Evolutionary conservation across 2,888 invertebrate species (phyloP), one percentile per base, ranked within the genome.

Genomic region (Dioctria rufipes): DNA sequence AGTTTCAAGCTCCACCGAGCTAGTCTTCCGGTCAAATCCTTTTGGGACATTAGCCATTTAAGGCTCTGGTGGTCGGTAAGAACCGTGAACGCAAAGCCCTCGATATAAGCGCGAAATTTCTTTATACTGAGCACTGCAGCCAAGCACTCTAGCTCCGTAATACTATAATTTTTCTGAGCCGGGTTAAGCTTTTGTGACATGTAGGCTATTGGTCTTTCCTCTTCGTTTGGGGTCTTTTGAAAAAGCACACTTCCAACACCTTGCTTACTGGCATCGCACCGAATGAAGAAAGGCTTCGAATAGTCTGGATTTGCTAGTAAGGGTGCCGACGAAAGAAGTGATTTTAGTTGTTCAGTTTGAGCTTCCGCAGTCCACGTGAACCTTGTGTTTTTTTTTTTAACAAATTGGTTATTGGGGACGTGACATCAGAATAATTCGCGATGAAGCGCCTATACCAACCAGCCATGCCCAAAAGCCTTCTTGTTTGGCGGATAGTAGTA

Each of bases 371-470:
- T 66, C 66, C 40, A 66, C 6, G 2, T 9, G 3, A 66, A 66
- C 11, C 40, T 66, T 39, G 5, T 9, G 9, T 11, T 11, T 65
- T 80, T 65, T 80, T 78, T n/a, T 51, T 46, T 61, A 73, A 42
- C 9, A 51, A 60, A 39, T 67, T 54, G 9, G 81, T 81, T 3
- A 81, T 79, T 3, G 77, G 66, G 2, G 77, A 42, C 2, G 67
- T 58, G 6, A 77, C 43, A 9, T 2, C n/a, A 4, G 67, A 54
- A n/a, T 67, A 60, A 69, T 60, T 11, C 5, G 60, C 6, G 46
- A 80, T 61, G n/a, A 80, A 80, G 0, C 61, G 4, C 1, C 80
- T 42, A 46, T 80, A 69, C 60, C 69, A 80, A n/a, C 42, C n/a
- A 2, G 80, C 60, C 51, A 75, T 25, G 9, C 80, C 80, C 2